Conservation (phyloP, 2,797 vertebrate species). For the Margarornis squamiger region DNA sequence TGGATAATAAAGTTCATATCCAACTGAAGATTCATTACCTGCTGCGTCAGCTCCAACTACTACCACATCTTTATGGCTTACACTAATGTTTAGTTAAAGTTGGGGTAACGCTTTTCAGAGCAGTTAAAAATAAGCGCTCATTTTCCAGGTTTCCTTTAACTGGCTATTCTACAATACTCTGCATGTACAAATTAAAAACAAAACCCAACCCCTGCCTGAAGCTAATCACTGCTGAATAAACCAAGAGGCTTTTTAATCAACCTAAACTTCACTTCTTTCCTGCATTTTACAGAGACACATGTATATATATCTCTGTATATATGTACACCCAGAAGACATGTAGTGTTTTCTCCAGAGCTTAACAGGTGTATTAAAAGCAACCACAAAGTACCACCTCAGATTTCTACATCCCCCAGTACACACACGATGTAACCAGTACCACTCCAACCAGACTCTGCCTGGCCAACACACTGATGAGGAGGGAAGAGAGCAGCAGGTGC, state of each 20-base stretch:
- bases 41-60: conserved; percentile 23
- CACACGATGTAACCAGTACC: not conserved
- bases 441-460: not conserved
- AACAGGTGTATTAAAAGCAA: not conserved
- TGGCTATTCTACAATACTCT: not conserved
- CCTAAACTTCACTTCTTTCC: conserved; percentile 45
- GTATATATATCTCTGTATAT: too few species aligned
- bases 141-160: conserved; percentile 34
- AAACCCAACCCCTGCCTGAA: conserved; percentile 37
- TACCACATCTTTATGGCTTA: conserved; percentile 17
- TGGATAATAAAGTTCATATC: conserved; percentile 63
- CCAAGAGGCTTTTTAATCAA: conserved; percentile 41
- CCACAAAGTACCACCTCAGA: not conserved
- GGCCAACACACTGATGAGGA: not conserved
- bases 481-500: not conserved
- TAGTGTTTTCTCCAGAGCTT: not conserved
- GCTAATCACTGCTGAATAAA: conserved; percentile 60
- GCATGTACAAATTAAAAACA: conserved; percentile 37
- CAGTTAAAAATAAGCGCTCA: not conserved
- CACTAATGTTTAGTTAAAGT: conserved; percentile 22
- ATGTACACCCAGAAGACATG: not conserved
- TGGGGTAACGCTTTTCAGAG: conserved; percentile 43
- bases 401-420: rapidly evolving
- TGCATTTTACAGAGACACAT: not conserved
- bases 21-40: conserved; percentile 66